Conservation (phyloP, 2,113 vertebrate species). For the Aegotheles bennettii region DNA sequence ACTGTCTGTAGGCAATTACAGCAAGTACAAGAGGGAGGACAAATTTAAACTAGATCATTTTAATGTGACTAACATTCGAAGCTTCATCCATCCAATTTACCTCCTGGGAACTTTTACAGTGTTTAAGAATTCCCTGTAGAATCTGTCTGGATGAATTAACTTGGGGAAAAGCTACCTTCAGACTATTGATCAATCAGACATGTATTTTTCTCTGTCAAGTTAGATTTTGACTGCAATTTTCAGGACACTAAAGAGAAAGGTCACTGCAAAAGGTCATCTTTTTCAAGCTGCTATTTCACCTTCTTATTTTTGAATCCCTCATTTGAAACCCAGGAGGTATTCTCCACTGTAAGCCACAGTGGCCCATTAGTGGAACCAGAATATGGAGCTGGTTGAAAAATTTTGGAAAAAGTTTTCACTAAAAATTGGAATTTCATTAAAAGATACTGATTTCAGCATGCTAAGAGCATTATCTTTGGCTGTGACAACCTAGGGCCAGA, state of each 20-base stretch:
- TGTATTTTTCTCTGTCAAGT: background rate
- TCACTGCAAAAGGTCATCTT: background rate
- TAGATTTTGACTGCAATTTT: background rate
- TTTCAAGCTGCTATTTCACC: background rate
- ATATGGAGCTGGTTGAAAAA: background rate
- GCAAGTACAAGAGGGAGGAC: background rate
- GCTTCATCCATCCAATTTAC: background rate
- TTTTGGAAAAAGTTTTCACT: background rate
- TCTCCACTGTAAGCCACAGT: background rate
- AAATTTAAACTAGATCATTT: slow-evolving; percentile 13
- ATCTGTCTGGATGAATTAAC: background rate
- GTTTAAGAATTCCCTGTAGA: slow-evolving; percentile 8
- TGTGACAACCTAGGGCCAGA: background rate
- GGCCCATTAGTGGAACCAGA: background rate
- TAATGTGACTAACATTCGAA: slow-evolving; percentile 5
- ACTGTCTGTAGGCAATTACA: background rate
- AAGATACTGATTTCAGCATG: background rate
- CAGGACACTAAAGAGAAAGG: background rate
- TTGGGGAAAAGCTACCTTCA: background rate
- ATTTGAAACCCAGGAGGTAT: background rate
- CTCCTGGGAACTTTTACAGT: background rate
- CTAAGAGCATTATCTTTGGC: background rate
- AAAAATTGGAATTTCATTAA: background rate
- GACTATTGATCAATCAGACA: background rate
- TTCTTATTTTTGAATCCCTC: background rate